These are phyloP conservation scores for Idaea biselata DNA, from an alignment of 2,888 invertebrate genomes.

Conservation along the genomic window DNA sequence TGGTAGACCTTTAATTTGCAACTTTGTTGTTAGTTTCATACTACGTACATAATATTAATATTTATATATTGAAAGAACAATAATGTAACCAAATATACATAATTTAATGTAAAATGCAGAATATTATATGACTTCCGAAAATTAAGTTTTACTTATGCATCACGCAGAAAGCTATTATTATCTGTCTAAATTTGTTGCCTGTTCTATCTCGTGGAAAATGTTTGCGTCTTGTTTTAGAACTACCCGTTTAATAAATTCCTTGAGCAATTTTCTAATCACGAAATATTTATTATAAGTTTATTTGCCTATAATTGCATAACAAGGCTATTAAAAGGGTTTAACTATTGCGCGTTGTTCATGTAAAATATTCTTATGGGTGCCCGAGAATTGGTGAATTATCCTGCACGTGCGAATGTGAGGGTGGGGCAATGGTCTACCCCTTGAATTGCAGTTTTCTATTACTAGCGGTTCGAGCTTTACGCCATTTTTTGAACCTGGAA, in stretches of 20 bases:
- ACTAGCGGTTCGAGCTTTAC: too few species aligned
- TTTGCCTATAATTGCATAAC: neutral
- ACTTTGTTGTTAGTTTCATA: neutral
- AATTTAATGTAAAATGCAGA: too few species aligned
- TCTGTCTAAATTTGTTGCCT: neutral
- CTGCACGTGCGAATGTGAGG: too few species aligned
- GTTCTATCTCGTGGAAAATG: neutral
- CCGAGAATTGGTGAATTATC: too few species aligned
- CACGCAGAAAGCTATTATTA: neutral
- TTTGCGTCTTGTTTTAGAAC: neutral
- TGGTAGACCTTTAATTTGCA: conserved; percentile 24
- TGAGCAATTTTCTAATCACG: neutral
- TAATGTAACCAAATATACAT: too few species aligned
- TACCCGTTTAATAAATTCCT: neutral
- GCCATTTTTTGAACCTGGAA: too few species aligned
- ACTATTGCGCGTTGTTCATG: neutral
- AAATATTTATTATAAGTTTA: neutral
- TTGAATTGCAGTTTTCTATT: too few species aligned
- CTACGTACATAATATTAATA: too few species aligned
- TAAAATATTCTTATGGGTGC: neutral
- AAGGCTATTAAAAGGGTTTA: neutral
- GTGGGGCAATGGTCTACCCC: too few species aligned
- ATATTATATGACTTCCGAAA: too few species aligned
- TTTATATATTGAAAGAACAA: neutral
- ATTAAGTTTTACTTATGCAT: neutral